Evolutionary conservation across 2,113 vertebrate genomes (phyloP), one percentile per base, ranked within the genome.

Genomic region (Orientallactaga bullata): DNA sequence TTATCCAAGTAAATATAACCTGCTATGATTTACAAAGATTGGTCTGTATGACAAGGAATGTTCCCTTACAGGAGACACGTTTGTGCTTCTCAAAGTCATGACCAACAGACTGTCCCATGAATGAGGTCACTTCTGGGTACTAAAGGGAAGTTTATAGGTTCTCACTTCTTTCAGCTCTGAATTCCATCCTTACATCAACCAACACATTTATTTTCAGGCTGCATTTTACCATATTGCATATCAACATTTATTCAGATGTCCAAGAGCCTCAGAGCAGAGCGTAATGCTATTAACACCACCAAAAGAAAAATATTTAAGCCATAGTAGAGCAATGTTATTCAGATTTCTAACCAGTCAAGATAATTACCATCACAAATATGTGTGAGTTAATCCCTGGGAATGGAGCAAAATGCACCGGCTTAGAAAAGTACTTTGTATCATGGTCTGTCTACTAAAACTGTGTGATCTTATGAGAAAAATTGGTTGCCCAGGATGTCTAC

Each of bases 131-230:
- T 69, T 72, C 55, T 90, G 47, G 78, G 2, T 58, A 21, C 42
- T 18, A 8, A 85, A 73, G 39, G 5, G 23, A 7, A 77, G 18
- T 60, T 74, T 32, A 17, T 21, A 55, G 20, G n/a, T 28, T 92
- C 89, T 66, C 42, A 80, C 32, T 89, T 82, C 55, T 95, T 23
- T 28, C 7, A 63, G 24, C 2, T 91, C 63, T 94, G 47, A 81
- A 84, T 87, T 86, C 84, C 20, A 61, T 91, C 35, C 82, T 89
- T n/a, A 78, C 12, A 55, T 35, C 78, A 32, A 85, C 20, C 11
- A 32, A 60, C 18, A 88, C 28, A 68, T 74, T 90, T 61, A 72
- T 85, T 81, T 94, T 47, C 72, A 92, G 39, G 58, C 17, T 82
- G 91, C 42, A 60, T 74, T 93, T 95, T 60, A 51, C 12, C 21